Conservation (phyloP, 1,140 invertebrate species). For the Ips nitidus region DNA sequence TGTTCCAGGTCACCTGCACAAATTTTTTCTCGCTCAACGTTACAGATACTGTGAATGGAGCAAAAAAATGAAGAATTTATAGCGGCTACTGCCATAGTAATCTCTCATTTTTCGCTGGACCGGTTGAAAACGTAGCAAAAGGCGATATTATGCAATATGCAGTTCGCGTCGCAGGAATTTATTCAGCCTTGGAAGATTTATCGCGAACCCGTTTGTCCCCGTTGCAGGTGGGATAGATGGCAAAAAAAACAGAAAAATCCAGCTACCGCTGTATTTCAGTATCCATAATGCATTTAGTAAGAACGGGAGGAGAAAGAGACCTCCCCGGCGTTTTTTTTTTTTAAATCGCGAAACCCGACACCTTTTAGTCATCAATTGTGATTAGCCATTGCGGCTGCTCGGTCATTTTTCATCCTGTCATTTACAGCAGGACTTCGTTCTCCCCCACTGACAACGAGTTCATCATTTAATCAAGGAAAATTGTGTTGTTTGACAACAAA, state of each 20-base stretch:
- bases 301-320: background rate
- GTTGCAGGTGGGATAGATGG: conserved; percentile 14
- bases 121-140: conserved; percentile 23
- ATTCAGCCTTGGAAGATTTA: conserved; percentile 29
- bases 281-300: background rate
- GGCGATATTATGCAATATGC: conserved; percentile 15
- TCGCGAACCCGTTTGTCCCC: conserved; percentile 21
- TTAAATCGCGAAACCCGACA: conserved; percentile 15
- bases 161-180: conserved; percentile 18
- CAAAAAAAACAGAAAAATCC: background rate
- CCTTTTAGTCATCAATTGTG: conserved; percentile 24
- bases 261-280: background rate
- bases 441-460: background rate
- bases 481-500: background rate
- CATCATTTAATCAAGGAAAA: conserved; percentile 21
- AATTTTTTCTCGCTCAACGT: too few relatives aligned
- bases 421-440: conserved; percentile 9
- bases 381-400: conserved; percentile 17
- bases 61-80: conserved; percentile 26
- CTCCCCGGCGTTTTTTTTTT: conserved; percentile 14
- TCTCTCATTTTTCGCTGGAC: conserved; percentile 21
- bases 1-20: too few relatives aligned
- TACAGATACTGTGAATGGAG: background rate
- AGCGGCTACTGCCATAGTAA: conserved; percentile 20
- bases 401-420: conserved; percentile 29